A percentile compares a stretch with the other conserved stretches of the same genome.
phyloP scores from a whole-genome alignment of 2,888 invertebrate genomes.

The Pandemis heparana region DNA sequence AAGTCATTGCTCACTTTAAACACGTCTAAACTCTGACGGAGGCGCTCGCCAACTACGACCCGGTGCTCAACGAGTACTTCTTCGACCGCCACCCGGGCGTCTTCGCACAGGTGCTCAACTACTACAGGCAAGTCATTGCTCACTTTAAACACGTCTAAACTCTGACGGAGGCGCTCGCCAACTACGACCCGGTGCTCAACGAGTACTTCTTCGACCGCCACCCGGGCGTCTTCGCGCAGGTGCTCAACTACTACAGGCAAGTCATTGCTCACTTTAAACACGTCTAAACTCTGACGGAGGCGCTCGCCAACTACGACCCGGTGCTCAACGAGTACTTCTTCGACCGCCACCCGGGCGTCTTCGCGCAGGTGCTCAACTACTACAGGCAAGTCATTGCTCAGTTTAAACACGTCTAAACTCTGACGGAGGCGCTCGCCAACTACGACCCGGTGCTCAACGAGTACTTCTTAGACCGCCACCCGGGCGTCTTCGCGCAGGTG shows the following conservation, averaged over 20 bases:
- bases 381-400: conserved; percentile 86
- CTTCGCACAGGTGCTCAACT: conserved; percentile 95
- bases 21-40: conserved; percentile 86
- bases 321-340: conserved; percentile 96
- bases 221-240: conserved; percentile 95
- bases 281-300: conserved; percentile 87
- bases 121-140: conserved; percentile 88
- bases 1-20: conserved; percentile 38
- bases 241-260: conserved; percentile 94
- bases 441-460: conserved; percentile 96
- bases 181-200: conserved; percentile 95
- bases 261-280: background rate
- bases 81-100: conserved; percentile 94
- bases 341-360: conserved; percentile 92
- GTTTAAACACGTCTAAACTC: no score
- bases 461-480: conserved; percentile 93
- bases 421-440: conserved; percentile 94
- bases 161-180: conserved; percentile 93
- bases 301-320: conserved; percentile 95
- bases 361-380: no score
- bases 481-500: no score
- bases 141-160: background rate
- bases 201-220: conserved; percentile 94
- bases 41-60: conserved; percentile 95
- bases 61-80: conserved; percentile 95